Evolutionary conservation across 2,888 invertebrate species (phyloP).

Genomic region (Erebia palarica): DNA sequence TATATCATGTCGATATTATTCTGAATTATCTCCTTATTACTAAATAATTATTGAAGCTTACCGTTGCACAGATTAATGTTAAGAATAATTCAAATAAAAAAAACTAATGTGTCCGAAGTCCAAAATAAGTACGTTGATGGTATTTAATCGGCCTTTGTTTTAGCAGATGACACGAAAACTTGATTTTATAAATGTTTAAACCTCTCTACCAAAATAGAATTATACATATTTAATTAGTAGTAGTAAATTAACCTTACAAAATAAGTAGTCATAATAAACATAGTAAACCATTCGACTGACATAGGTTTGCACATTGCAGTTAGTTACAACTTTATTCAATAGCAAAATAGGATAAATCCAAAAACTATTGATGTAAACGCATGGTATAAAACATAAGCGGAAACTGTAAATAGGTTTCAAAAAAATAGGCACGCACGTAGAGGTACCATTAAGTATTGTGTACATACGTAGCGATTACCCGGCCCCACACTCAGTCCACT

Average conservation of each 20-base stretch:
- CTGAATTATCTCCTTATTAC: slow-evolving; percentile 10
- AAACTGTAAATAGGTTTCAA: background rate
- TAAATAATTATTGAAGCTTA: background rate
- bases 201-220: background rate
- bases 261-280: too few species aligned
- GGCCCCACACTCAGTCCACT: too few species aligned
- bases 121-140: slow-evolving; percentile 4
- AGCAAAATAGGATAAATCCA: background rate
- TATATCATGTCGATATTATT: background rate
- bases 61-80: slow-evolving; percentile 14
- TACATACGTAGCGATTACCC: too few species aligned
- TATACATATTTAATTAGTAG: background rate
- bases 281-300: too few species aligned
- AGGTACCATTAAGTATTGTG: too few species aligned
- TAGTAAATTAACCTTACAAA: background rate
- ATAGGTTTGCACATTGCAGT: too few species aligned
- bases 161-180: slow-evolving; percentile 26
- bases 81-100: slow-evolving; percentile 13
- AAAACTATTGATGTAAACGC: background rate
- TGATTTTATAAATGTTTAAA: slow-evolving; percentile 17
- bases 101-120: slow-evolving; percentile 14
- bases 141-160: slow-evolving; percentile 28
- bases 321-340: slow-evolving; percentile 1
- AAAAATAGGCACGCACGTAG: too few species aligned
- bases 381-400: slow-evolving; percentile 8